Base-by-base conservation (phyloP, 1,140 invertebrate genomes). In the Adelges cooleyi region DNA sequence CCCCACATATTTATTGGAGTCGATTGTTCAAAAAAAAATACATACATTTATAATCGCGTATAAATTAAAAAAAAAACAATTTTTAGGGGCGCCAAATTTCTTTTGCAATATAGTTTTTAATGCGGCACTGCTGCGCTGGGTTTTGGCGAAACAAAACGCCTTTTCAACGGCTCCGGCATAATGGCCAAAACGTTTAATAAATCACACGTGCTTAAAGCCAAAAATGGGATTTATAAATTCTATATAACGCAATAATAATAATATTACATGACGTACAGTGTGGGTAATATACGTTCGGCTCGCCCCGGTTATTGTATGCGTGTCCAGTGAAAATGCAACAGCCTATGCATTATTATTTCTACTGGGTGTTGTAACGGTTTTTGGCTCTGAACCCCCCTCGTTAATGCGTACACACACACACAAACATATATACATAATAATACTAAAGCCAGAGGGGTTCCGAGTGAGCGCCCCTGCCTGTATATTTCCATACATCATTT, bases 331-430 rank as follows among this genome's bases (percentile, higher is more conserved):
- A 62, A 46, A 48, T 18, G 56, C 56, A 48, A 48, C 56, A 62
- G 56, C 56, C 46, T 62, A 62, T 29, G 23, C 33, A 11, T 33
- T 33, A 29, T 62, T 48, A 62, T 62, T 62, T 56, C 46, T 62
- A 62, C 56, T 33, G 56, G 42, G 56, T 48, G 56, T 62, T 33
- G 56, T 62, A 62, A 62, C 56, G 56, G 56, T 62, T 62, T 62
- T 62, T 29, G 54, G 56, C 42, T 29, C 25, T 42, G 25, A 46
- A 62, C 56, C 56, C 56, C 56, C 46, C 56, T 40, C 29, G n/a
- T n/a, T n/a, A n/a, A n/a, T n/a, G n/a, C n/a, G n/a, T n/a, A n/a
- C n/a, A n/a, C n/a, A n/a, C n/a, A n/a, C n/a, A n/a, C n/a, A n/a
- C n/a, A n/a, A n/a, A n/a, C n/a, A n/a, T n/a, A 33, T 33, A 33